phyloP scores from a whole-genome alignment of 2,888 invertebrate species.

The Tupiocoris notatus region DNA sequence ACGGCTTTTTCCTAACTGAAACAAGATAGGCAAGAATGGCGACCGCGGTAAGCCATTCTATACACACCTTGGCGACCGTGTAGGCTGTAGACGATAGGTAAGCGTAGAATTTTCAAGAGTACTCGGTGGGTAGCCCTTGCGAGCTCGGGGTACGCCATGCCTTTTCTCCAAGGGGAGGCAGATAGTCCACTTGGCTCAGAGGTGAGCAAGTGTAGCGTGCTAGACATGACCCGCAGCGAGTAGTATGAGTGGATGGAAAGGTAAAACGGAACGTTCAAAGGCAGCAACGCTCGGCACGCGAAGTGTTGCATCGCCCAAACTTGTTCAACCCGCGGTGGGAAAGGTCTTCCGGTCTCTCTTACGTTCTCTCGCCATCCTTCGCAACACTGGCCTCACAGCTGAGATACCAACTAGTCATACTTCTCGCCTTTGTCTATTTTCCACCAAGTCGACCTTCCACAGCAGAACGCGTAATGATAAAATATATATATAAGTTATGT shows the following conservation, averaged over 20 bases:
- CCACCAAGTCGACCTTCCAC: too few relatives aligned
- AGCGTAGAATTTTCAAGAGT: background rate
- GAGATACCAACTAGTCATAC: too few relatives aligned
- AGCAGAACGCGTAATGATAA: too few relatives aligned
- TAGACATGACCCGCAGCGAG: background rate
- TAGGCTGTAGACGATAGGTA: too few relatives aligned
- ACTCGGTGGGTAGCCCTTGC: background rate
- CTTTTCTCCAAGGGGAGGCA: background rate
- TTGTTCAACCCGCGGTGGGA: background rate
- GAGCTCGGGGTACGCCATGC: background rate
- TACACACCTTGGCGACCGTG: background rate
- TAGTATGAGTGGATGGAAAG: background rate
- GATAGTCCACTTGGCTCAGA: background rate
- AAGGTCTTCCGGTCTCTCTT: background rate
- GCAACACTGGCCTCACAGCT: too few relatives aligned
- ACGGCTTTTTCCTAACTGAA: background rate
- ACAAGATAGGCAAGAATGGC: background rate
- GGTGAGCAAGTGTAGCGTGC: background rate
- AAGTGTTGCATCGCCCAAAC: slow-evolving; percentile 25
- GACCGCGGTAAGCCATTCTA: background rate
- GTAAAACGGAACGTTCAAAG: slow-evolving; percentile 12
- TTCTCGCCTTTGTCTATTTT: too few relatives aligned
- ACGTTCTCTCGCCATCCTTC: too few relatives aligned
- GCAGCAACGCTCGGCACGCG: slow-evolving; percentile 11
- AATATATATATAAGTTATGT: too few relatives aligned